Base-by-base conservation (phyloP, 2,888 invertebrate species). In the Hypercompe scribonia region DNA sequence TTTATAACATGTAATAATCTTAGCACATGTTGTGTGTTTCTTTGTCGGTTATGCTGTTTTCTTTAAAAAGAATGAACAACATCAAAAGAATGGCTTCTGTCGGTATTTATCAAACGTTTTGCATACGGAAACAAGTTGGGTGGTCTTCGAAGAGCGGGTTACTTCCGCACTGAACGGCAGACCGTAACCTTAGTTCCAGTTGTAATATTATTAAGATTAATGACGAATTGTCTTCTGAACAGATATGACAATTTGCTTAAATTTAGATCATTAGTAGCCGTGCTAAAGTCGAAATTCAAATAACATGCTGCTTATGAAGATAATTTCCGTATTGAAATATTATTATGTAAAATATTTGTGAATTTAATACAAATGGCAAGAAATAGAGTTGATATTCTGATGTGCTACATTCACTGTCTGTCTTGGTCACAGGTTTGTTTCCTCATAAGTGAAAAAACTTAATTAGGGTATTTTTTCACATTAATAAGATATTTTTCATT, bases 181-280 rank as follows among this genome's bases (percentile, higher is more conserved):
- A 39, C n/a, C 65, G 5, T 58, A 24, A 61, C 69, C 66, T 46
- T 61, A 11, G 66, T 70, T 61, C 73, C 70, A 66, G 65, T 61
- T 66, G 42, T 50, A 58, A 33, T 36, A 46, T 61, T 21, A 46
- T 46, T 15, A 70, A 70, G 73, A 73, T 73, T 70, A 70, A 73
- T 73, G 73, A 73, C 42, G 5, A 70, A 50, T 66, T 42, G 66
- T 66, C 21, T 31, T 66, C 21, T 31, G 11, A 11, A 13, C 28
- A 15, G 7, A 11, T 31, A 15, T 33, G 18, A 50, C 33, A 39
- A 33, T 28, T 61, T 0, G 0, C 15, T 28, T 61, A 31, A 61
- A 61, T 58, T 58, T 58, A 28, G 13, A 58, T 15, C 58, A 28
- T 13, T 3, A 28, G 11, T 58, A 15, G 58, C 28, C 28, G 5